Conservation (phyloP, 2,113 vertebrate genomes). For the Nothobranchius kuhntae region DNA sequence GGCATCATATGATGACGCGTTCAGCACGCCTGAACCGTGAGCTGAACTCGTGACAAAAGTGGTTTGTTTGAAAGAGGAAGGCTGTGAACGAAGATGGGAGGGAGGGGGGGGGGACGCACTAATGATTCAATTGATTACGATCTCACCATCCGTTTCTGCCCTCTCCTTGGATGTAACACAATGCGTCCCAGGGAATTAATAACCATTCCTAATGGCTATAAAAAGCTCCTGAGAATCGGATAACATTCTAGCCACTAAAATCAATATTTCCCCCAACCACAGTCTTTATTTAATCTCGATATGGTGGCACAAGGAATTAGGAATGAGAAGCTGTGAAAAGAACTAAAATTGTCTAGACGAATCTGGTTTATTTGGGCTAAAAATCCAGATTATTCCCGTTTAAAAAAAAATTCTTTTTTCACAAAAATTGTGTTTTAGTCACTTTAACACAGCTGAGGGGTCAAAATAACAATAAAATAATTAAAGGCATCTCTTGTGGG, state of each 20-base stretch:
- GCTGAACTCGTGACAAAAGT: constrained; percentile 33
- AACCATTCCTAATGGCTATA: constrained; percentile 75
- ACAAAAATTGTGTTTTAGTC: too few relatives aligned
- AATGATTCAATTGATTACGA: constrained; percentile 72
- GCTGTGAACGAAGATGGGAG: constrained; percentile 1
- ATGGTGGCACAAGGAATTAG: constrained; percentile 69
- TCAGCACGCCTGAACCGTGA: constrained; percentile 23
- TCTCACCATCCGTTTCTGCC: constrained; percentile 51
- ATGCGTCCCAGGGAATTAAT: constrained; percentile 72
- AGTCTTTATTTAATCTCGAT: constrained; percentile 73
- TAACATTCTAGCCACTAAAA: constrained; percentile 63
- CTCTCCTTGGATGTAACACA: constrained; percentile 71
- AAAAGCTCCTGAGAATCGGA: constrained; percentile 69
- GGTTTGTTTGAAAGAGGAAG: constrained; percentile 36
- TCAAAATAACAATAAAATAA: constrained; percentile 40
- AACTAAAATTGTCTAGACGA: too few relatives aligned
- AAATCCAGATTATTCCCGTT: too few relatives aligned
- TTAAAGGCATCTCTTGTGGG: constrained; percentile 57
- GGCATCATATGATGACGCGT: constrained; percentile 47
- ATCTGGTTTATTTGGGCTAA: too few relatives aligned
- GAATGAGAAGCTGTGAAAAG: constrained; percentile 28
- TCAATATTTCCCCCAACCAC: constrained; percentile 69
- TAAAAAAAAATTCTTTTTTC: too few relatives aligned
- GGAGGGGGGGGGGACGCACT: constrained; percentile 43
- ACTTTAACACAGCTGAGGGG: too few relatives aligned